These are phyloP conservation scores for Pegea sp. DNA, from an alignment of 23 tunicate species.

Conservation along the genomic window DNA sequence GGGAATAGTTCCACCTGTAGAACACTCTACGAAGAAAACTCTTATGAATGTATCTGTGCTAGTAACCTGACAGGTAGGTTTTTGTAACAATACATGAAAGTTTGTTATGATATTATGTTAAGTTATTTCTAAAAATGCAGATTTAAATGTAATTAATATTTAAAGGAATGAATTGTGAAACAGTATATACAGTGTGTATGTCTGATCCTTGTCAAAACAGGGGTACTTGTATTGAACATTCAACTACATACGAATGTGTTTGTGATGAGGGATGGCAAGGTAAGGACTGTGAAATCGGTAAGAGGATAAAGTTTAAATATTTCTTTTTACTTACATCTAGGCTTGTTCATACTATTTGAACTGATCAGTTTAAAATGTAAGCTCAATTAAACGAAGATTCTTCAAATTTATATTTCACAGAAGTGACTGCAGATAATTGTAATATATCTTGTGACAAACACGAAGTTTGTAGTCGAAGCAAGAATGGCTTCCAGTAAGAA, in stretches of 20 bases:
- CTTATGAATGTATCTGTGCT: conserved; percentile 22
- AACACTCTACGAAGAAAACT: conserved; percentile 4
- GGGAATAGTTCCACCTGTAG: conserved; percentile 12
- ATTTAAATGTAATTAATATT: too few relatives aligned
- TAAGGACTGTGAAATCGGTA: conserved; percentile 10
- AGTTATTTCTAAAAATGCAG: not conserved
- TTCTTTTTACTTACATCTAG: too few relatives aligned
- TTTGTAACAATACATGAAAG: not conserved
- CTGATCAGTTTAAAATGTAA: too few relatives aligned
- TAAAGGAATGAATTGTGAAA: conserved; percentile 4
- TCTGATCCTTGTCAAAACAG: conserved; percentile 13
- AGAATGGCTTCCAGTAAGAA: too few relatives aligned
- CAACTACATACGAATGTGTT: conserved; percentile 9
- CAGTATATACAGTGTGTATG: conserved; percentile 6
- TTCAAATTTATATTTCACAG: too few relatives aligned
- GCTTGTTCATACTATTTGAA: too few relatives aligned
- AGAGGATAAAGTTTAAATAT: too few relatives aligned
- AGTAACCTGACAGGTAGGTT: conserved; percentile 35
- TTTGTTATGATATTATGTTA: not conserved
- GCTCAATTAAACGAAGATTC: too few relatives aligned
- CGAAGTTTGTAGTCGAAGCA: too few relatives aligned
- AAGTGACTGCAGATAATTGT: too few relatives aligned
- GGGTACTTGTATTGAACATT: conserved; percentile 6
- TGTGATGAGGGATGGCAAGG: conserved; percentile 8
- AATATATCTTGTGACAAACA: too few relatives aligned